A percentile compares a stretch with the other conserved stretches of the same genome.
Conservation (phyloP, 2,888 invertebrate genomes). For the Shargacucullia verbasci region DNA sequence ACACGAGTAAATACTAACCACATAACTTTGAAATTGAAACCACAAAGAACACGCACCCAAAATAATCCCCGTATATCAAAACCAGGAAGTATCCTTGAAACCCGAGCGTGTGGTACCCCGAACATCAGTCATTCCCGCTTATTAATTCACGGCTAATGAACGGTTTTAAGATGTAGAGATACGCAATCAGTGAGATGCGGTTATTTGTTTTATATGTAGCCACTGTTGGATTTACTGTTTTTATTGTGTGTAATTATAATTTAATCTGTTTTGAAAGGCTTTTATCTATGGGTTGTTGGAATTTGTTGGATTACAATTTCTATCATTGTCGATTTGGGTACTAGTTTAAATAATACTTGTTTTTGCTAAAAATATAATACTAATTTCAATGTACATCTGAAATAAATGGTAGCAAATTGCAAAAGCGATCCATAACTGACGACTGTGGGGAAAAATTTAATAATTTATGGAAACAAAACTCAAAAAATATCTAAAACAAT, state of each 20-base stretch:
- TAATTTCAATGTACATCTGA: too few species aligned
- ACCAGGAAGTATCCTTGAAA: slow-evolving; percentile 20
- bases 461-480: too few species aligned
- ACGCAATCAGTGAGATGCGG: slow-evolving; percentile 33
- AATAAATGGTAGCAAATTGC: too few species aligned
- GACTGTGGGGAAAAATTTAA: too few species aligned
- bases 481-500: too few species aligned
- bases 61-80: slow-evolving; percentile 13
- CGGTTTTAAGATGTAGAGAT: slow-evolving; percentile 55
- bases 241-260: slow-evolving; percentile 22
- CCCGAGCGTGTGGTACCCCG: slow-evolving; percentile 17
- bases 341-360: too few species aligned
- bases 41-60: not conserved
- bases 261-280: slow-evolving; percentile 12
- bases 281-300: not conserved
- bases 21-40: slow-evolving; percentile 22
- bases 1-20: not conserved
- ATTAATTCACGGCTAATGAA: slow-evolving; percentile 62
- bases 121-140: slow-evolving; percentile 58
- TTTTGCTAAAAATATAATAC: too few species aligned
- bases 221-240: slow-evolving; percentile 24
- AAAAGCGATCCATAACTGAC: too few species aligned
- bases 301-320: not conserved
- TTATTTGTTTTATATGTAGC: slow-evolving; percentile 34
- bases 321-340: too few species aligned